Percentiles rank a stretch among this genome's conserved stretches.
phyloP scores from a whole-genome alignment of 2,797 vertebrate species.

The Kryptolebias ocellatus region DNA sequence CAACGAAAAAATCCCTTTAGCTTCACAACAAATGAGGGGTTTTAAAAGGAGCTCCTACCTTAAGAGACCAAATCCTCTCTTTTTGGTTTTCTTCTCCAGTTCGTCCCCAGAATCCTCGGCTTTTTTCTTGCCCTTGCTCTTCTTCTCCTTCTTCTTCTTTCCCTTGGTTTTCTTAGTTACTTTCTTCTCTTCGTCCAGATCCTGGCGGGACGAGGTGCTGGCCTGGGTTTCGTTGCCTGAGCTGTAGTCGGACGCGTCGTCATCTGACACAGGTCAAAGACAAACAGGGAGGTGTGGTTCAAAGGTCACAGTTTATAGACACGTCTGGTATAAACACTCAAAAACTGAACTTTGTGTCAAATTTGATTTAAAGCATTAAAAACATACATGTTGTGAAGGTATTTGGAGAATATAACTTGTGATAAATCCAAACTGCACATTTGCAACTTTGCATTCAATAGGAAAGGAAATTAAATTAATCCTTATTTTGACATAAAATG shows the following conservation, averaged over 20 bases:
- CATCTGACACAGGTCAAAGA: conserved; percentile 73
- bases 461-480: neutral
- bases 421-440: neutral
- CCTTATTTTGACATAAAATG: neutral
- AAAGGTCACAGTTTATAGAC: too few relatives aligned
- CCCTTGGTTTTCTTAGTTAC: conserved; percentile 87
- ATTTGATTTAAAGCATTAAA: neutral
- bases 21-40: too few relatives aligned
- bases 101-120: conserved; percentile 85
- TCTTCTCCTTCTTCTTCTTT: conserved; percentile 82
- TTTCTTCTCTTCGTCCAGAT: conserved; percentile 77
- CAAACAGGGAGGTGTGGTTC: neutral
- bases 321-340: too few relatives aligned
- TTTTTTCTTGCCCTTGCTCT: conserved; percentile 85
- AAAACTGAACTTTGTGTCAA: too few relatives aligned
- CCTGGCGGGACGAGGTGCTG: conserved; percentile 81
- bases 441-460: neutral
- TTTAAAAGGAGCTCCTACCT: conserved; percentile 80
- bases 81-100: conserved; percentile 89
- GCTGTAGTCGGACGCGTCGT: conserved; percentile 87
- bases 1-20: too few relatives aligned
- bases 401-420: neutral
- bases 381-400: neutral
- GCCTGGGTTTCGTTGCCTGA: conserved; percentile 87
- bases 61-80: conserved; percentile 89